Evolutionary conservation across 2,797 vertebrate species (phyloP).

Genomic region (Threskiornis aethiopicus): DNA sequence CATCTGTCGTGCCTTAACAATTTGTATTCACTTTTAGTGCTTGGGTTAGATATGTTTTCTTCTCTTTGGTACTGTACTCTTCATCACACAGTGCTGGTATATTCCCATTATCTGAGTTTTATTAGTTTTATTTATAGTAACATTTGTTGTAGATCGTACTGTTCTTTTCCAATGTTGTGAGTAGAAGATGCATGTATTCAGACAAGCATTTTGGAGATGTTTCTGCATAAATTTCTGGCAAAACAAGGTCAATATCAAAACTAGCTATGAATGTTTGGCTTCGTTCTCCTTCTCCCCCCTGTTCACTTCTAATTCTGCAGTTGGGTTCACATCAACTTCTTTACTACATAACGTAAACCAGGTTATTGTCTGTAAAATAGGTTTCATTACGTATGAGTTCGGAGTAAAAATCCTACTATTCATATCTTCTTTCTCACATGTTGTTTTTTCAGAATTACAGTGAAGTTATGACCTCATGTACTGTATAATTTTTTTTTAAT

Average conservation of each 20-base stretch:
- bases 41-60: neutral
- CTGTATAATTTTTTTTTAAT: neutral
- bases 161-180: neutral
- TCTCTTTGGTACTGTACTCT: neutral
- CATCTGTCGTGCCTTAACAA: constrained; percentile 46
- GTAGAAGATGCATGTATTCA: neutral
- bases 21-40: neutral
- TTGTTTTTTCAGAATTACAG: neutral
- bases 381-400: neutral
- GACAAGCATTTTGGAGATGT: neutral
- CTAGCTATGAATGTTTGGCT: neutral
- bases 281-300: neutral
- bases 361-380: neutral
- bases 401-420: neutral
- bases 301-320: neutral
- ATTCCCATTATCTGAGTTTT: neutral
- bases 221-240: neutral
- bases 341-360: neutral
- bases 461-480: neutral
- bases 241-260: neutral
- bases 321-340: neutral
- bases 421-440: neutral
- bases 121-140: neutral
- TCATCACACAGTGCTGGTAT: neutral
- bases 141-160: neutral